Evolutionary conservation across 2,797 vertebrate genomes (phyloP).

Genomic region (Discoglossus pictus): DNA sequence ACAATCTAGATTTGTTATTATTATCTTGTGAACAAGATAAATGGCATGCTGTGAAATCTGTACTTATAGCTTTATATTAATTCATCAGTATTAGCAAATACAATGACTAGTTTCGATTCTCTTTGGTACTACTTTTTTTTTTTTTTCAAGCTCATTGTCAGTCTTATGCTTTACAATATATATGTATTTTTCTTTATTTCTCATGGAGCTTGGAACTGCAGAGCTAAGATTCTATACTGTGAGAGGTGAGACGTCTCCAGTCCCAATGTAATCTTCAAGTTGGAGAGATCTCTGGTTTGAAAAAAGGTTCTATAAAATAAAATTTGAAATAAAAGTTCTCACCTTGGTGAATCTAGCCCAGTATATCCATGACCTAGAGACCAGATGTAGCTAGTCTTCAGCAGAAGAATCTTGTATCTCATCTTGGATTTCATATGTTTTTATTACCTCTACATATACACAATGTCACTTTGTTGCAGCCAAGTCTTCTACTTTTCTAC

Average conservation of each 20-base stretch:
- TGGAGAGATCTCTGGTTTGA: too few species aligned
- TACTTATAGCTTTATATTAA: slow-evolving; percentile 65
- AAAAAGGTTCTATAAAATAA: too few species aligned
- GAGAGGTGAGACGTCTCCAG: too few species aligned
- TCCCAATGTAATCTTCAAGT: too few species aligned
- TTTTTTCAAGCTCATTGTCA: slow-evolving; percentile 72
- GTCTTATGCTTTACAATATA: slow-evolving; percentile 77
- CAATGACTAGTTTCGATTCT: slow-evolving; percentile 46
- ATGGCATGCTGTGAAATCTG: slow-evolving; percentile 72
- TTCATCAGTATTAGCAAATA: slow-evolving; percentile 74
- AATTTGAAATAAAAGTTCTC: too few species aligned
- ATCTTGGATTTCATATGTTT: neutral
- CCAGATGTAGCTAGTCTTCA: neutral
- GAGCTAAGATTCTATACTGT: too few species aligned
- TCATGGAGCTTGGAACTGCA: slow-evolving; percentile 68
- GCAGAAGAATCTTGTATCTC: neutral
- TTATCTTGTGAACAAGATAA: slow-evolving; percentile 65
- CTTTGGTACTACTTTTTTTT: slow-evolving; percentile 68
- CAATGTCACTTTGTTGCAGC: slow-evolving; percentile 17
- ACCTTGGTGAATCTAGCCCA: too few species aligned
- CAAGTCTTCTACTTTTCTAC: neutral
- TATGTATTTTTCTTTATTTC: slow-evolving; percentile 57
- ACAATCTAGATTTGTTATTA: slow-evolving; percentile 61
- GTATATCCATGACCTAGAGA: neutral
- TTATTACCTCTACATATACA: slow-evolving; percentile 13